Conservation (phyloP, 2,888 invertebrate species). For the Polydrusus pterygomalis region DNA sequence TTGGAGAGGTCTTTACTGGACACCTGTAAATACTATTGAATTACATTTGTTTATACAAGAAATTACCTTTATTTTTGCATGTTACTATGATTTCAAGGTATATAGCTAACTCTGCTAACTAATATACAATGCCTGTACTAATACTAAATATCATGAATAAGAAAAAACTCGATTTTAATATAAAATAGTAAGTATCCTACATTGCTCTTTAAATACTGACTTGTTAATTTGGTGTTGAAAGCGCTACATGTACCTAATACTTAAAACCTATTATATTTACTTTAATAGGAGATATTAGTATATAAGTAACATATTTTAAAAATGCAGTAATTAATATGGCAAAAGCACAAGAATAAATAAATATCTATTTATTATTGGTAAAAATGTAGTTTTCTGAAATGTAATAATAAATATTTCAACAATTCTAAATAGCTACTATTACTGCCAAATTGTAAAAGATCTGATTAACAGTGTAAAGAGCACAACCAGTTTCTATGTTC, state of each 20-base stretch:
- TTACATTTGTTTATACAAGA: slow-evolving; percentile 46
- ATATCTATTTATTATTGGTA: too few relatives aligned
- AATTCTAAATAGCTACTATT: not conserved
- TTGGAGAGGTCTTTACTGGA: slow-evolving; percentile 55
- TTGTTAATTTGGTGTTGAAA: not conserved
- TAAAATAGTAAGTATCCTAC: too few relatives aligned
- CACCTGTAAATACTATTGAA: slow-evolving; percentile 52
- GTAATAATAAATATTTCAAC: not conserved
- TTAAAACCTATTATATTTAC: slow-evolving; percentile 14
- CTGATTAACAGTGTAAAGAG: not conserved
- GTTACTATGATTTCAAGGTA: not conserved
- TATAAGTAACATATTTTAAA: not conserved
- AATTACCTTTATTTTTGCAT: slow-evolving; percentile 31
- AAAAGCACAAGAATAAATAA: too few relatives aligned
- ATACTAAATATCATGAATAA: not conserved
- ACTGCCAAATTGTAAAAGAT: slow-evolving; percentile 1
- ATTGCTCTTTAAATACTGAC: not conserved
- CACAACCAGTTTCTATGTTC: not conserved
- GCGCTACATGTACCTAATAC: not conserved
- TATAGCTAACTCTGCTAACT: not conserved
- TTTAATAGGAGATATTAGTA: too few relatives aligned
- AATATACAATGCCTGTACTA: not conserved
- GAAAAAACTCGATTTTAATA: not conserved
- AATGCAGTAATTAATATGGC: too few relatives aligned
- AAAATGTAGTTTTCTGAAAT: too few relatives aligned